Evolutionary conservation across 2,888 invertebrate genomes (phyloP), one percentile per base, ranked within the genome.

Genomic region (Hypomecis atomaria): DNA sequence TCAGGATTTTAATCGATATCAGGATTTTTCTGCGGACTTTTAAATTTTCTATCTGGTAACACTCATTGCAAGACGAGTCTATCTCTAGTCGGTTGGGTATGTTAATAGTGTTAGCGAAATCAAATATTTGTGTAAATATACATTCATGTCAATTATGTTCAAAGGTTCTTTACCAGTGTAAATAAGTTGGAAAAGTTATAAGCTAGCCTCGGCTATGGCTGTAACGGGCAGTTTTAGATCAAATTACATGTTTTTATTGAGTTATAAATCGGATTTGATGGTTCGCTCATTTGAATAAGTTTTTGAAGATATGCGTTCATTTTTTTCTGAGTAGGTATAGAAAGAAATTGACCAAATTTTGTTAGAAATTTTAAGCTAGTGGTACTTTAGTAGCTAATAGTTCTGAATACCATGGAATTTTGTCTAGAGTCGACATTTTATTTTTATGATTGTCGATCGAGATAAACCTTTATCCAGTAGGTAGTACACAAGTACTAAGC

Each of bases 51-150:
- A 23, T 23, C 23, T 23, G 23, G 23, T 23, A 23, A 23, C 23
- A 1, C 23, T 67, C 64, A 62, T 47, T 75, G 74, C 73, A 75
- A 72, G 73, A 67, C 70, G 59, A 66, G 71, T 70, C 62, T 53
- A 61, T 62, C 50, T 64, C 72, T 53, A 57, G 74, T 74, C 72
- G 59, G 74, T 71, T 74, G 64, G 60, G 79, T 85, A 85, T 84
- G 84, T 66, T 78, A 84, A 84, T 84, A 62, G 59, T 60, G 67
- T 76, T 76, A 63, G 80, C 82, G 77, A 84, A 82, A 82, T 79
- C 79, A 84, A 85, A 84, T 79, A 83, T 82, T 82, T 79, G 76
- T 82, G 48, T 59, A 43, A 55, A 59, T 59, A 55, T 52, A 58
- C 52, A 54, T 59, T 42, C 53, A 65, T 75, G 72, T 77, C 76